A percentile compares a stretch with the other conserved stretches of the same genome.
These are phyloP conservation scores for Drosophila mimetica DNA, from an alignment of 2,888 invertebrate species.

Conservation along the genomic window DNA sequence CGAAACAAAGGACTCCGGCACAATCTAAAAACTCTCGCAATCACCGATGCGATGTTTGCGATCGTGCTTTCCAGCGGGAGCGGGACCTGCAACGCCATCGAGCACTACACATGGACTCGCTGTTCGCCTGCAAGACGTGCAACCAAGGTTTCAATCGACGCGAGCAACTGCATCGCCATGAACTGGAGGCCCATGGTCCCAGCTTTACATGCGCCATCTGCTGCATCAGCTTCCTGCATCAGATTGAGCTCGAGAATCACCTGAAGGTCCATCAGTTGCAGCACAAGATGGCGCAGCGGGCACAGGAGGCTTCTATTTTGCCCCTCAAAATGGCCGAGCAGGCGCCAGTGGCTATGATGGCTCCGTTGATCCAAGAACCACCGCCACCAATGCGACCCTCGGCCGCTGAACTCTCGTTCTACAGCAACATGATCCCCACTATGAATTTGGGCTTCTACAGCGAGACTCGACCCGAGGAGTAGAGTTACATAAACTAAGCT, in stretches of 20 bases:
- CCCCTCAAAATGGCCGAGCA: conserved; percentile 34
- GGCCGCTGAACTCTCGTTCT: conserved; percentile 76
- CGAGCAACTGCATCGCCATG: conserved; percentile 88
- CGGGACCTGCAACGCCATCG: conserved; percentile 89
- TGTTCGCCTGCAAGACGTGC: conserved; percentile 89
- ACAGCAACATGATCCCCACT: conserved; percentile 81
- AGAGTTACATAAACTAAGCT: conserved; percentile 40
- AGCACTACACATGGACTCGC: conserved; percentile 88
- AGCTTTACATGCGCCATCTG: conserved; percentile 88
- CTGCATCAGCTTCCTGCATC: conserved; percentile 79
- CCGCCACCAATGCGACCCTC: conserved; percentile 55
- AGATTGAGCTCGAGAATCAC: conserved; percentile 80
- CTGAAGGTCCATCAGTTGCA: conserved; percentile 82
- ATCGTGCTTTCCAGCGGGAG: conserved; percentile 88
- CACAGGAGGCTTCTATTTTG: conserved; percentile 58
- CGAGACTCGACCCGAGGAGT: conserved; percentile 82
- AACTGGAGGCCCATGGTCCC: conserved; percentile 88
- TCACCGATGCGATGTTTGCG: conserved; percentile 88
- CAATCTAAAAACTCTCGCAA: conserved; percentile 82
- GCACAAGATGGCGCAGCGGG: conserved; percentile 69
- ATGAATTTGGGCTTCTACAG: conserved; percentile 84
- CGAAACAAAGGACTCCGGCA: conserved; percentile 21
- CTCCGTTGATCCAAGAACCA: conserved; percentile 42
- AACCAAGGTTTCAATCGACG: conserved; percentile 86
- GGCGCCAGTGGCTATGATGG: conserved; percentile 10